phyloP scores from a whole-genome alignment of 2,888 invertebrate genomes.

The Lochmaea capreae region DNA sequence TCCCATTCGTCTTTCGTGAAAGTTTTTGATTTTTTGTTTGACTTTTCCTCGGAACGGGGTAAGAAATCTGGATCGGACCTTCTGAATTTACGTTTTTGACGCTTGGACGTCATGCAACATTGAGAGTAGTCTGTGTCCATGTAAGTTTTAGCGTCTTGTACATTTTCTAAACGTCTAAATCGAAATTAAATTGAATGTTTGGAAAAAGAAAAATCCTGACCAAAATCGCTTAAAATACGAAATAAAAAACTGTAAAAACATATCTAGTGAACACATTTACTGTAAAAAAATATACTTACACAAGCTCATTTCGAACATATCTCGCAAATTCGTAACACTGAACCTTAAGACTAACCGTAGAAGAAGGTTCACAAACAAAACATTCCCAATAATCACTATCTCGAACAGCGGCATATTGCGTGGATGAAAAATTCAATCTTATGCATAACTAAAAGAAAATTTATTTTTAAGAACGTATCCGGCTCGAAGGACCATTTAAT shows the following conservation, averaged over 20 bases:
- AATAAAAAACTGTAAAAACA: no score
- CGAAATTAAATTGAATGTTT: constrained; percentile 25
- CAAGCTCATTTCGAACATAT: constrained; percentile 73
- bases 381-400: constrained; percentile 85
- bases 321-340: constrained; percentile 78
- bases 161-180: constrained; percentile 62
- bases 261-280: background rate
- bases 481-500: background rate
- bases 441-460: constrained; percentile 75
- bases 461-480: background rate
- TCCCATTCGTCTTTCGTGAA: constrained; percentile 37
- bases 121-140: constrained; percentile 53
- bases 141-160: constrained; percentile 55
- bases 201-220: background rate
- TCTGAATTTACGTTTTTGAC: constrained; percentile 47
- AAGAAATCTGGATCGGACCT: no score
- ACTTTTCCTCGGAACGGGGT: no score
- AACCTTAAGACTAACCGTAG: constrained; percentile 74
- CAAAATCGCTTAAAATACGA: no score
- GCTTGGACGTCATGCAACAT: constrained; percentile 56
- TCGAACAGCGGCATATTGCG: constrained; percentile 77
- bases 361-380: constrained; percentile 77
- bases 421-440: constrained; percentile 74
- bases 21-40: constrained; percentile 43
- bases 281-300: constrained; percentile 61